A percentile compares a stretch with the other conserved stretches of the same genome.
Evolutionary conservation across 2,113 vertebrate genomes (phyloP).

Genomic region (Tonatia bakeri): DNA sequence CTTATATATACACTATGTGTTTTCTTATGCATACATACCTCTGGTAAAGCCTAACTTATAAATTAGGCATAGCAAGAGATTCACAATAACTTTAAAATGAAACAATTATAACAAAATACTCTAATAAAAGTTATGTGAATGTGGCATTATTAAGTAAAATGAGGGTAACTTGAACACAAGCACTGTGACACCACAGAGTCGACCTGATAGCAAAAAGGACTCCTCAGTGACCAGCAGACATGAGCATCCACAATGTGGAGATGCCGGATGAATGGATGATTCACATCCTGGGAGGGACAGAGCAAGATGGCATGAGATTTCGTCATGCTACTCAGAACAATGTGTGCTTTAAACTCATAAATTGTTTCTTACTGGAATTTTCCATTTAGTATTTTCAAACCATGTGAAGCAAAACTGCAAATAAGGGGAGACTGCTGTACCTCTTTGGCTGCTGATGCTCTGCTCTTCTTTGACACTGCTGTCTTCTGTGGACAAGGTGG

Average conservation of each 20-base stretch:
- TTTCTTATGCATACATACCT: neutral
- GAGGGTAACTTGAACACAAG: neutral
- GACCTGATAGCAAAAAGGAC: neutral
- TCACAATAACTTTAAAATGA: neutral
- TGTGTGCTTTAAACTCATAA: neutral
- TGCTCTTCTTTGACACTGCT: neutral
- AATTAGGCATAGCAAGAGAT: neutral
- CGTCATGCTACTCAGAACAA: neutral
- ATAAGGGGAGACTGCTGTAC: neutral
- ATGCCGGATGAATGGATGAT: neutral
- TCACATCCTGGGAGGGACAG: neutral
- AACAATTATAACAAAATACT: too few species aligned
- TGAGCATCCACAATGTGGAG: neutral
- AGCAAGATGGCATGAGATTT: neutral
- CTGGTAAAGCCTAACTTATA: neutral
- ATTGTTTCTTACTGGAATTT: neutral
- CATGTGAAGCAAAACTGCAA: neutral
- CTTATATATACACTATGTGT: neutral
- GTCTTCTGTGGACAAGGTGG: neutral
- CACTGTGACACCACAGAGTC: neutral
- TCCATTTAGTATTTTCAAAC: neutral
- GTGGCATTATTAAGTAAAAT: neutral
- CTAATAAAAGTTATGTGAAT: neutral
- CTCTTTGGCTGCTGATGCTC: neutral
- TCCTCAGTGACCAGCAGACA: neutral